These are phyloP conservation scores for Cephalopachus bancanus DNA, from an alignment of 2,797 vertebrate genomes.

Conservation along the genomic window DNA sequence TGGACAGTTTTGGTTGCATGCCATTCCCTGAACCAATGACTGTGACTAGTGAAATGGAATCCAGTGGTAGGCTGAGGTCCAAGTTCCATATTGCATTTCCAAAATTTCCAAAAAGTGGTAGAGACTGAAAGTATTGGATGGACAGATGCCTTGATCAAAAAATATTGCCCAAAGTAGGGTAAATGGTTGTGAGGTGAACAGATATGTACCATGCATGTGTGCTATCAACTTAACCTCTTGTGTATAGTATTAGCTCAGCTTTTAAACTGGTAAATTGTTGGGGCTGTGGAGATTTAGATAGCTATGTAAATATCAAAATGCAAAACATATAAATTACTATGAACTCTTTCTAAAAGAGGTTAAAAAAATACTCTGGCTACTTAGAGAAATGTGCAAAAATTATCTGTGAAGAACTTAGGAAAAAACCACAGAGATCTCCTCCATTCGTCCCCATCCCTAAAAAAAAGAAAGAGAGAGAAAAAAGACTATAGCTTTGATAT, in stretches of 20 bases:
- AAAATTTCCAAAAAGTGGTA: neutral
- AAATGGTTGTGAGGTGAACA: neutral
- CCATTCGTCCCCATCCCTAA: rapidly evolving
- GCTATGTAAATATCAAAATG: neutral
- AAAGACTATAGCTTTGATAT: neutral
- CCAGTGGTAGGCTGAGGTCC: neutral
- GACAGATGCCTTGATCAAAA: neutral
- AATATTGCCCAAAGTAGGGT: neutral
- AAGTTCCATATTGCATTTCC: neutral
- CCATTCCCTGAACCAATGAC: neutral
- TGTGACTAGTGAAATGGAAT: neutral
- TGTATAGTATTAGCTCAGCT: neutral
- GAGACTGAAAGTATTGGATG: neutral
- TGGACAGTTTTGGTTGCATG: neutral
- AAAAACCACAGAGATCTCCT: neutral
- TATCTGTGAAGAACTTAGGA: neutral
- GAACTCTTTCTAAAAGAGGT: neutral
- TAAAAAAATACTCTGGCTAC: neutral
- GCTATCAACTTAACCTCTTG: neutral
- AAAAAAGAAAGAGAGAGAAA: neutral
- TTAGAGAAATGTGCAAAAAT: neutral
- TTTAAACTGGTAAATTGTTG: neutral
- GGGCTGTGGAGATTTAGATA: neutral
- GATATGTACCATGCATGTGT: neutral
- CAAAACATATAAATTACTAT: neutral